Conservation (phyloP, 2,797 vertebrate genomes). For the Clamator glandarius region DNA sequence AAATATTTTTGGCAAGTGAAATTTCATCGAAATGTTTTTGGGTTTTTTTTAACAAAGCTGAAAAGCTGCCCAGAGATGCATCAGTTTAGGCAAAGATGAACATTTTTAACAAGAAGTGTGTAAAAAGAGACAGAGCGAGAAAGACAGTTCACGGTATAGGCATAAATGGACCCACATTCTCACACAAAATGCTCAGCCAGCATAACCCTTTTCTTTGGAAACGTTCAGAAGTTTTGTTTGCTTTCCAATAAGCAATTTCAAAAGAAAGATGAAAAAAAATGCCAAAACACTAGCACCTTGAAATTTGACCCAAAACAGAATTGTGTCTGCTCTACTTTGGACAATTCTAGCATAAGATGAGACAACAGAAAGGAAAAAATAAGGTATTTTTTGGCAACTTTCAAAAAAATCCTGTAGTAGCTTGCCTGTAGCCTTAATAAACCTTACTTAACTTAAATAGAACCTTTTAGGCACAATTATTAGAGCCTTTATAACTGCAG, state of each 20-base stretch:
- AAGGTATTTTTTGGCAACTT: not conserved
- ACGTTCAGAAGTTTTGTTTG: not conserved
- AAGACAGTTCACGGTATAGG: not conserved
- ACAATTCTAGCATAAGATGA: not conserved
- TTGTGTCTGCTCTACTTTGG: not conserved
- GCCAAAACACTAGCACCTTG: not conserved
- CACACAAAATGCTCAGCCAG: not conserved
- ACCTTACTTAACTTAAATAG: too few species aligned
- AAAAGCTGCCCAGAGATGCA: not conserved
- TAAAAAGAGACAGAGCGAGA: not conserved
- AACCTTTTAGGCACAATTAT: not conserved
- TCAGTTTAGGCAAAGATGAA: not conserved
- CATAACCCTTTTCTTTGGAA: not conserved
- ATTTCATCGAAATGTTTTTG: not conserved
- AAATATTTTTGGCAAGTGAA: not conserved
- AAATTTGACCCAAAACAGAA: not conserved
- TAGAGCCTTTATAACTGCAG: not conserved
- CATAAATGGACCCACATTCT: not conserved
- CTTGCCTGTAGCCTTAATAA: not conserved
- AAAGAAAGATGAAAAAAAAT: not conserved
- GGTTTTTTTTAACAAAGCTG: not conserved
- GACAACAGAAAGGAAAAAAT: not conserved
- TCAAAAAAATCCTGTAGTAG: not conserved
- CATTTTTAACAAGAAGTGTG: not conserved
- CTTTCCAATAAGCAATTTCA: not conserved